Conservation (phyloP, 1,140 invertebrate genomes). For the Luehdorfia chinensis region DNA sequence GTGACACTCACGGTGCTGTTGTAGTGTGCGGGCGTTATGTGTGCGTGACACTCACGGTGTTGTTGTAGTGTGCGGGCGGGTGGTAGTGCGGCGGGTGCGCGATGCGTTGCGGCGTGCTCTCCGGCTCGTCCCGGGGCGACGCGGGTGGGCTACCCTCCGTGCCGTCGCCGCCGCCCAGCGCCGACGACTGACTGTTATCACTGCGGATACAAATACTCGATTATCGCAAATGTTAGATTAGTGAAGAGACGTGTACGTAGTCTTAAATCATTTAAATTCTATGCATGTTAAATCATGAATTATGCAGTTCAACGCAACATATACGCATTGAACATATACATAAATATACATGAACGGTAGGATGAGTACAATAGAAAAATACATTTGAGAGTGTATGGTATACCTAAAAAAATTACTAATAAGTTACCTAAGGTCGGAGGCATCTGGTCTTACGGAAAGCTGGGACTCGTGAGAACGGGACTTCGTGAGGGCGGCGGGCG, state of each 20-base stretch:
- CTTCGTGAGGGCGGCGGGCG: slow-evolving; percentile 84
- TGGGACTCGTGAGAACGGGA: slow-evolving; percentile 96
- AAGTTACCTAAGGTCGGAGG: slow-evolving; percentile 60
- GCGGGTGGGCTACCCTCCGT: slow-evolving; percentile 36
- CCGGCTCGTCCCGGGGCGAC: slow-evolving; percentile 45
- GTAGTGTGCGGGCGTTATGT: too few relatives aligned
- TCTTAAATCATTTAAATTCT: too few relatives aligned
- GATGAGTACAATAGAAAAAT: too few relatives aligned
- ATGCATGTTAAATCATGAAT: too few relatives aligned
- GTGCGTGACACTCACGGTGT: slow-evolving; percentile 8
- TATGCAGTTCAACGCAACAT: too few relatives aligned
- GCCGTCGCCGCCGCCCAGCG: slow-evolving; percentile 34
- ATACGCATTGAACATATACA: too few relatives aligned
- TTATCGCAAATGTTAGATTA: too few relatives aligned
- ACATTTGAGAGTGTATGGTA: too few relatives aligned
- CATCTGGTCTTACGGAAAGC: slow-evolving; percentile 81
- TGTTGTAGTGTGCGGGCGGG: slow-evolving; percentile 24
- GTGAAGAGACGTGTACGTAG: too few relatives aligned
- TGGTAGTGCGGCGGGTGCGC: slow-evolving; percentile 12
- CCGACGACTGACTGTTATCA: slow-evolving; percentile 63
- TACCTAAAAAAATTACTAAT: too few relatives aligned
- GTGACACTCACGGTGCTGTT: too few relatives aligned
- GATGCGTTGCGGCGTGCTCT: slow-evolving; percentile 25
- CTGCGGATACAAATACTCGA: slow-evolving; percentile 35
- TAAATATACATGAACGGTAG: too few relatives aligned